Evolutionary conservation across 2,888 invertebrate genomes (phyloP), one percentile per base, ranked within the genome.

Genomic region (Nomada flava): DNA sequence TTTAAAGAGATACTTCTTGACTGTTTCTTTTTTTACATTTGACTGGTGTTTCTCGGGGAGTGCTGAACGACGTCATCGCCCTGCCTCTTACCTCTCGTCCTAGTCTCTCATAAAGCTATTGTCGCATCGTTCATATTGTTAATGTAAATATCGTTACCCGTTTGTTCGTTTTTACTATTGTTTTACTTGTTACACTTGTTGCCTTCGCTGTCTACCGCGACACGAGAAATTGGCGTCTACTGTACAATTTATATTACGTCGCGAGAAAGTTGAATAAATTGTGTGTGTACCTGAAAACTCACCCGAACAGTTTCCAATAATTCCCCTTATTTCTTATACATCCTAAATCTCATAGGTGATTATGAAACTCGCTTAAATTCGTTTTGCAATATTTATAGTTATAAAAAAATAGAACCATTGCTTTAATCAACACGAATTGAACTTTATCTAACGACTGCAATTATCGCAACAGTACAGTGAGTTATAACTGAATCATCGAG

Each of bases 31-130:
- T 53, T 4, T 53, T 36, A 59, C 11, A 0, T 52, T 55, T 71
- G 76, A 86, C 68, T 63, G 83, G 62, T 70, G 74, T 79, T 73
- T 75, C 68, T 29, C 29, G 73, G 60, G 67, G 70, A 72, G 20
- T 70, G 72, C 65, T 57, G 53, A 75, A 71, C 74, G 67, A 57
- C 60, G 18, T 65, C 23, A 74, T 63, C 63, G 20, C 52, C 68
- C 74, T 55, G 50, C 65, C 75, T 77, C 71, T 79, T 86, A 82
- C 82, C 80, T 86, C 84, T 88, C 86, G 77, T 88, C 88, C 86
- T 86, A 88, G 85, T 85, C 76, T 86, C 68, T 79, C 70, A 62
- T 80, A 73, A 60, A 71, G 65, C 71, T 57, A 10, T 84, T 26
- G 68, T 76, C 75, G 67, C 60, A 26, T 77, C 53, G 36, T 64